Percentiles rank a stretch among this genome's conserved stretches.
Conservation (phyloP, 1,140 invertebrate genomes). For the Papilio dardanus region DNA sequence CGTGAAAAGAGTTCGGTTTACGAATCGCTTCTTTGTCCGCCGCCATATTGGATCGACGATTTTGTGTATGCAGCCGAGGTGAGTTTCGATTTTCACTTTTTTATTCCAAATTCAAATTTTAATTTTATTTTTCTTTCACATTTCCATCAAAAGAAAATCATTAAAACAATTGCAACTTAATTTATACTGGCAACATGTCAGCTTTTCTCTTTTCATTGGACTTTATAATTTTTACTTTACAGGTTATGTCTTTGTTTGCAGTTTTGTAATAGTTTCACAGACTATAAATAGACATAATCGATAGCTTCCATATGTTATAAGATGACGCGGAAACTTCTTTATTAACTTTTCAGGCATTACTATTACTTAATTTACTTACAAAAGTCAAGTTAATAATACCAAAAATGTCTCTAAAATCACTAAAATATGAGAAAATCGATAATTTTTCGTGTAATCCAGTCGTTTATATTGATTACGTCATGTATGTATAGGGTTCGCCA, state of each 20-base stretch:
- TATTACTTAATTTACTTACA: neutral
- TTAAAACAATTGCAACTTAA: neutral
- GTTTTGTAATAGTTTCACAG: constrained; percentile 38
- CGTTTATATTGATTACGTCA: constrained; percentile 48
- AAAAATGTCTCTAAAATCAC: neutral
- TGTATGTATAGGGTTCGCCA: constrained; percentile 49
- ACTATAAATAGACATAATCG: neutral
- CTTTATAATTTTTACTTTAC: constrained; percentile 36
- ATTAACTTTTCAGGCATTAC: neutral
- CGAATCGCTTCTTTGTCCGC: constrained; percentile 52
- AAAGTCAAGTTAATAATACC: neutral
- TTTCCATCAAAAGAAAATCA: constrained; percentile 36
- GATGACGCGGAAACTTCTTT: neutral
- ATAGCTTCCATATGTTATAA: neutral
- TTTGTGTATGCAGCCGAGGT: constrained; percentile 44
- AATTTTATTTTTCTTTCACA: constrained; percentile 49
- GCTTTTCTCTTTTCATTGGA: constrained; percentile 59
- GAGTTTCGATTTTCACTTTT: constrained; percentile 66
- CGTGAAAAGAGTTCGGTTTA: constrained; percentile 41
- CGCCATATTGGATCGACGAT: constrained; percentile 59
- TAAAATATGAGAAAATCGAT: constrained; percentile 14
- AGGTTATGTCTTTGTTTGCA: constrained; percentile 50
- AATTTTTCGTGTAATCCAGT: constrained; percentile 26
- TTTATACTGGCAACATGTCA: neutral
- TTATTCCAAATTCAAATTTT: constrained; percentile 52